phyloP scores from a whole-genome alignment of 2,888 invertebrate genomes.

The Machimus atricapillus region DNA sequence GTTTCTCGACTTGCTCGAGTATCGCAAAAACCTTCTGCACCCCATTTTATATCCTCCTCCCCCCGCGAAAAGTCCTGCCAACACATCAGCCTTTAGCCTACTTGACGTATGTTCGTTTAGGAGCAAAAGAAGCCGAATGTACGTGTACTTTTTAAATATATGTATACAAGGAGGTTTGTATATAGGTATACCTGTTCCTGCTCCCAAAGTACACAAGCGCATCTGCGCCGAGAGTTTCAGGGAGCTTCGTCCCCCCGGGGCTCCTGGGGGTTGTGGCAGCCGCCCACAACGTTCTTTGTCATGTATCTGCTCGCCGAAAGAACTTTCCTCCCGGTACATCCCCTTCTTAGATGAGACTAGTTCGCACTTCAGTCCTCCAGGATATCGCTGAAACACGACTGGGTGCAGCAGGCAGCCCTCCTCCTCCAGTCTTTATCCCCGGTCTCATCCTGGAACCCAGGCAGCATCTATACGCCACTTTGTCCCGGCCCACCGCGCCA shows the following conservation, averaged over 20 bases:
- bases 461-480: background rate
- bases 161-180: background rate
- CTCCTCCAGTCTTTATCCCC: background rate
- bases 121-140: constrained; percentile 13
- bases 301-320: constrained; percentile 30
- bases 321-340: constrained; percentile 2
- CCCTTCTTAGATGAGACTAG: constrained; percentile 27
- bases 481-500: background rate
- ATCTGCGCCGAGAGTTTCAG: constrained; percentile 23
- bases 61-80: background rate
- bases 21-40: background rate
- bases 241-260: background rate
- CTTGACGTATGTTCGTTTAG: constrained; percentile 37
- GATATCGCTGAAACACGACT: constrained; percentile 26
- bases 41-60: background rate
- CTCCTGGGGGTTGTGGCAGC: constrained; percentile 19
- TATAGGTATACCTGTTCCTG: background rate
- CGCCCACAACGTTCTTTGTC: constrained; percentile 33
- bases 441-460: background rate
- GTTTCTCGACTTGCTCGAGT: constrained; percentile 19
- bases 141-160: background rate
- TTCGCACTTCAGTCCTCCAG: constrained; percentile 31
- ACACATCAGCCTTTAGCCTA: constrained; percentile 12
- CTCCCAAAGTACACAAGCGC: constrained; percentile 8
- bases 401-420: constrained; percentile 7